Conservation (phyloP, 2,797 vertebrate species). For the Crax fasciolata region DNA sequence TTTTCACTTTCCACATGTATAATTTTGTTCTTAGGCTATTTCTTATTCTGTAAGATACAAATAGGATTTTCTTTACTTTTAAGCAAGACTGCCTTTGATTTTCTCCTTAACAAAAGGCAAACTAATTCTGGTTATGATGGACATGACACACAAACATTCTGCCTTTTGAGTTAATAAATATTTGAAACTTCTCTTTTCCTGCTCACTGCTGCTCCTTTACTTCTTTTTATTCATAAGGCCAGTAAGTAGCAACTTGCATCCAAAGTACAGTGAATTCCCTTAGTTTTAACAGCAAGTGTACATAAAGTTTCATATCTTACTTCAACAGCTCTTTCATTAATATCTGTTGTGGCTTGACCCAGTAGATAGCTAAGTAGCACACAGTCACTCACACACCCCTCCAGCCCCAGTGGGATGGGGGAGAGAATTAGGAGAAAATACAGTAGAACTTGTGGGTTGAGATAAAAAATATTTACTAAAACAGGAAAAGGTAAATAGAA, state of each 20-base stretch:
- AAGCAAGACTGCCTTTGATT: not conserved
- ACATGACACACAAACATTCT: not conserved
- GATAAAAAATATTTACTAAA: too few relatives aligned
- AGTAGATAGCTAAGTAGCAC: too few relatives aligned
- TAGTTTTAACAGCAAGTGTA: not conserved
- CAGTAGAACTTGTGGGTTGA: too few relatives aligned
- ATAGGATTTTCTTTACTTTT: conserved; percentile 40
- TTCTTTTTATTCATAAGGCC: not conserved
- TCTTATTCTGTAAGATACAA: not conserved
- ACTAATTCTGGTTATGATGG: not conserved
- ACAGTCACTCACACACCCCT: too few relatives aligned
- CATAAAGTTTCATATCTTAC: not conserved
- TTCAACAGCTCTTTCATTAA: not conserved
- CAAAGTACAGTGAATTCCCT: not conserved
- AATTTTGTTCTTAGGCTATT: not conserved
- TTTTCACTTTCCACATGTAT: conserved; percentile 4
- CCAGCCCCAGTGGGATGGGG: too few relatives aligned
- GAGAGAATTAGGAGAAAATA: too few relatives aligned
- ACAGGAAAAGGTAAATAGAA: too few relatives aligned
- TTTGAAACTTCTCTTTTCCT: not conserved
- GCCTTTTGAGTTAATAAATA: not conserved
- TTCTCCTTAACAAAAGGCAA: not conserved
- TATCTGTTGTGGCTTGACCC: too few relatives aligned
- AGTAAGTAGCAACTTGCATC: not conserved
- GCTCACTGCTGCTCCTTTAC: not conserved